phyloP scores from a whole-genome alignment of 2,797 vertebrate species.

The Menidia menidia region DNA sequence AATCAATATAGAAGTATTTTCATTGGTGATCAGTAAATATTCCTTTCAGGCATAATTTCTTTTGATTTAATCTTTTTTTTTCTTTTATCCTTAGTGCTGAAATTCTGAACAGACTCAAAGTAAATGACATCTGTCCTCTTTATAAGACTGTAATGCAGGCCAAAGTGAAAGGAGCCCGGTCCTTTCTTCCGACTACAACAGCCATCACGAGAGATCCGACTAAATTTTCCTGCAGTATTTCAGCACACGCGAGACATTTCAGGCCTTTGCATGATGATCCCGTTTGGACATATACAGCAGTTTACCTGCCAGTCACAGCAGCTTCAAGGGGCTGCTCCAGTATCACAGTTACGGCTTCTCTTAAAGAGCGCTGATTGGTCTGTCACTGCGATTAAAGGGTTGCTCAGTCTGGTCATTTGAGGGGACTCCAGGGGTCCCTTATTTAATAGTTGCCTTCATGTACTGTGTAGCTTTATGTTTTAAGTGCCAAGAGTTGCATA shows the following conservation, averaged over 20 bases:
- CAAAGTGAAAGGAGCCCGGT: not conserved
- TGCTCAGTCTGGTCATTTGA: not conserved
- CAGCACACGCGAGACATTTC: not conserved
- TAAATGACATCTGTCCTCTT: not conserved
- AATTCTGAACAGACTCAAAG: not conserved
- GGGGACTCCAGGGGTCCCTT: not conserved
- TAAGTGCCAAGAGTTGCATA: not conserved
- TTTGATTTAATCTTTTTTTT: not conserved
- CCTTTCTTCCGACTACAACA: no score
- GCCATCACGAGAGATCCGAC: not conserved
- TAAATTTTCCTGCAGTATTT: not conserved
- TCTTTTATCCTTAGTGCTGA: no score
- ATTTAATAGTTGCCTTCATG: constrained; percentile 8
- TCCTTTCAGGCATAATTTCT: not conserved
- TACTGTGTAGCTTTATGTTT: not conserved
- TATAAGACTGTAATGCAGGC: not conserved
- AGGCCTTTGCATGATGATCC: not conserved
- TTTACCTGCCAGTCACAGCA: not conserved
- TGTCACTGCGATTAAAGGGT: constrained; percentile 2
- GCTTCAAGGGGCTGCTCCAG: not conserved
- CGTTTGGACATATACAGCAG: not conserved
- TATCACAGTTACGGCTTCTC: not conserved
- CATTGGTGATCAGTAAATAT: no score
- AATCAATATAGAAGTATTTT: not conserved
- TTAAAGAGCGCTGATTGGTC: not conserved